Evolutionary conservation across 2,888 invertebrate genomes (phyloP).

Genomic region (Eugnorisma glareosa): DNA sequence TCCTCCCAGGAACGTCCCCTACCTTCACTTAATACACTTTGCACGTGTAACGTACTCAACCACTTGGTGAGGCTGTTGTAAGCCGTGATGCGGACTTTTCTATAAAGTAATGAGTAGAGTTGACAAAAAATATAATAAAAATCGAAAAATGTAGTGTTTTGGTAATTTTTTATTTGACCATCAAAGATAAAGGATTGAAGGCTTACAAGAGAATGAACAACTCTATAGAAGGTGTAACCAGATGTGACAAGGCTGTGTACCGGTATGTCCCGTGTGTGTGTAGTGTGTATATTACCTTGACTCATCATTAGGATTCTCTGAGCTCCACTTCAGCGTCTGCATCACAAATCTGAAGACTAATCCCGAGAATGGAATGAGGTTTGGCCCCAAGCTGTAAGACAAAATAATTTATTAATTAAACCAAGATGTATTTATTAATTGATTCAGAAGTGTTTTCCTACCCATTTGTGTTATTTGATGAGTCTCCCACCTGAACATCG

Average conservation of each 20-base stretch:
- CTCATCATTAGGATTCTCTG: slow-evolving; percentile 78
- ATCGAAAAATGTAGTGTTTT: not conserved
- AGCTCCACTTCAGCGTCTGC: slow-evolving; percentile 85
- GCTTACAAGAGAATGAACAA: not conserved
- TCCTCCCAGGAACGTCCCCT: slow-evolving; percentile 75
- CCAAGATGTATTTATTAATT: no score
- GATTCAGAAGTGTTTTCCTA: no score
- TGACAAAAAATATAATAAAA: not conserved
- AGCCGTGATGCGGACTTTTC: slow-evolving; percentile 78
- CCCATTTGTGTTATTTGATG: no score
- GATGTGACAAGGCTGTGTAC: not conserved
- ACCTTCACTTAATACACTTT: slow-evolving; percentile 67
- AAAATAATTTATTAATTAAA: not conserved
- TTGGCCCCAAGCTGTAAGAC: slow-evolving; percentile 81
- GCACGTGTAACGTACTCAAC: slow-evolving; percentile 74
- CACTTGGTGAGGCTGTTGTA: slow-evolving; percentile 78
- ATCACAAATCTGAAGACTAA: slow-evolving; percentile 82
- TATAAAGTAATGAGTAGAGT: slow-evolving; percentile 49
- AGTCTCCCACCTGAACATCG: no score
- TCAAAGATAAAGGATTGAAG: not conserved
- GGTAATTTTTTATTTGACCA: not conserved
- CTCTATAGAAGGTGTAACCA: not conserved
- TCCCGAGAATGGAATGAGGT: slow-evolving; percentile 84
- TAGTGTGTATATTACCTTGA: slow-evolving; percentile 73
- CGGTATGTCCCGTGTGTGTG: not conserved